A percentile compares a stretch with the other conserved stretches of the same genome.
phyloP scores from a whole-genome alignment of 2,797 vertebrate genomes.

The Columba guinea region DNA sequence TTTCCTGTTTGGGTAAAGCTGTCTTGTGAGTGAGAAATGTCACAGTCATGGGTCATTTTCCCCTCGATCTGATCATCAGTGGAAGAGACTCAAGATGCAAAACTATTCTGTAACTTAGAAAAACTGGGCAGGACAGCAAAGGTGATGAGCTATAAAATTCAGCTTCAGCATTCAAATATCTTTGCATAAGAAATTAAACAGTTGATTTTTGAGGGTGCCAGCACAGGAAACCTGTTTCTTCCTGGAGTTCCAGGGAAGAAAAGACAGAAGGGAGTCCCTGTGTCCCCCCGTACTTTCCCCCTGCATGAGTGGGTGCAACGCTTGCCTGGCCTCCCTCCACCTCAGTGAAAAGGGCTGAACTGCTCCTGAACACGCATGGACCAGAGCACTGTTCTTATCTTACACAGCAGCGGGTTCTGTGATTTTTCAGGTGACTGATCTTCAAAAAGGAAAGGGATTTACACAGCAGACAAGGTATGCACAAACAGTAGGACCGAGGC shows the following conservation, averaged over 20 bases:
- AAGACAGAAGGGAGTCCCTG: neutral
- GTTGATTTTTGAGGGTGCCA: neutral
- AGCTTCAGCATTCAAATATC: neutral
- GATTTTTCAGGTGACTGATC: neutral
- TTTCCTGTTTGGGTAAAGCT: neutral
- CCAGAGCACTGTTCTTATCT: neutral
- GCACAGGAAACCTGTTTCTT: neutral
- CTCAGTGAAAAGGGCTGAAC: neutral
- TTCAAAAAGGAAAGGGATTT: neutral
- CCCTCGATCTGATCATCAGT: neutral
- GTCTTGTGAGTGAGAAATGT: neutral
- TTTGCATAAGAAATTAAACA: neutral
- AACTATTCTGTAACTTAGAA: neutral
- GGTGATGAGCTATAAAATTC: neutral
- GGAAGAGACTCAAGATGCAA: neutral
- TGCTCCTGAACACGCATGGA: neutral
- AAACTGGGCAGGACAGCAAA: neutral
- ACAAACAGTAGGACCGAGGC: rapidly evolving
- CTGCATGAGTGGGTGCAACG: neutral
- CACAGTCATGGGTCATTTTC: neutral
- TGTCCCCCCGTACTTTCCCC: neutral
- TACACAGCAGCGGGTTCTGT: neutral
- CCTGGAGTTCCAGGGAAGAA: neutral
- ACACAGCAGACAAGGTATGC: neutral
- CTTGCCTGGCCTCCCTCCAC: neutral